A percentile compares a stretch with the other conserved stretches of the same genome.
These are phyloP conservation scores for Drosophila vallismaia DNA, from an alignment of 2,888 invertebrate genomes.

Conservation along the genomic window DNA sequence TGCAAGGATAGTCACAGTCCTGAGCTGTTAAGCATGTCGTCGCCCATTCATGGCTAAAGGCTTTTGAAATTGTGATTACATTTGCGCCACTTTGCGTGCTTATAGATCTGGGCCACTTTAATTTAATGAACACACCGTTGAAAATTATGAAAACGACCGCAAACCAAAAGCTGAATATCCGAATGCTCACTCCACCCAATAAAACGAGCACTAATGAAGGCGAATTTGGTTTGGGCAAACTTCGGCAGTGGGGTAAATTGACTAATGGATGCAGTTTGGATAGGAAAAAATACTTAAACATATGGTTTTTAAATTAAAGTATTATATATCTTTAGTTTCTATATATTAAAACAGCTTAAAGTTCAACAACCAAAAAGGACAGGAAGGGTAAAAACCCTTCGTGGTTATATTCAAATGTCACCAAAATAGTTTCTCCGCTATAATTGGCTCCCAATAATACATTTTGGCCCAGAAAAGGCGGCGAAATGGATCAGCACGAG, in stretches of 20 bases:
- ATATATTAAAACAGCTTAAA: neutral
- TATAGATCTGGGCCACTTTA: slow-evolving; percentile 73
- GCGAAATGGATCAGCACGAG: slow-evolving; percentile 69
- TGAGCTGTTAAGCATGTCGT: slow-evolving; percentile 56
- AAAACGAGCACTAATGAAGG: slow-evolving; percentile 18
- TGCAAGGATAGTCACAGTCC: slow-evolving; percentile 14
- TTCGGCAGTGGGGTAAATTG: slow-evolving; percentile 18
- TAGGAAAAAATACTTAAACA: neutral
- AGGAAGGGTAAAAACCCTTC: slow-evolving; percentile 47
- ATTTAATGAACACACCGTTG: slow-evolving; percentile 62
- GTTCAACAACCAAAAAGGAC: neutral
- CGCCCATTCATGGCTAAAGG: slow-evolving; percentile 49
- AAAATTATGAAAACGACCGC: slow-evolving; percentile 51
- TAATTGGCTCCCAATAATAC: slow-evolving; percentile 45
- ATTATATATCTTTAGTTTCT: neutral
- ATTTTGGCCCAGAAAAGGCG: slow-evolving; percentile 58
- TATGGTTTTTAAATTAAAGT: neutral
- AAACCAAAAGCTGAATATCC: slow-evolving; percentile 36
- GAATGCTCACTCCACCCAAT: slow-evolving; percentile 26
- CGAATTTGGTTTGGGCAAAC: neutral
- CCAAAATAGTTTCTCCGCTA: slow-evolving; percentile 28
- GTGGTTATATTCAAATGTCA: slow-evolving; percentile 25
- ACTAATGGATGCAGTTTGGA: slow-evolving; percentile 25
- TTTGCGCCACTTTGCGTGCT: slow-evolving; percentile 73
- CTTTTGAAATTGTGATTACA: slow-evolving; percentile 51